phyloP scores from a whole-genome alignment of 2,888 invertebrate genomes.

The Dendrolimus pini region DNA sequence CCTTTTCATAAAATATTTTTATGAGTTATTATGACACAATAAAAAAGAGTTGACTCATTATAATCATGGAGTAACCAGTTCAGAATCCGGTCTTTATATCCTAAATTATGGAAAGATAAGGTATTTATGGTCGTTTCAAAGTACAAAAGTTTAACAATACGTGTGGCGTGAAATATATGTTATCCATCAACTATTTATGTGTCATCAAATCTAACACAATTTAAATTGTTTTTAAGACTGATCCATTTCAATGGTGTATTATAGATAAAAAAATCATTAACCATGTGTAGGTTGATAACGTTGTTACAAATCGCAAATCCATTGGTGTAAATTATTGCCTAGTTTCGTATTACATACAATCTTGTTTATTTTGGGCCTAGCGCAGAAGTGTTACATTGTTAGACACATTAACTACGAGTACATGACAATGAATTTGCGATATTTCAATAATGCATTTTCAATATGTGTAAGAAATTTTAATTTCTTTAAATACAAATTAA shows the following conservation, averaged over 20 bases:
- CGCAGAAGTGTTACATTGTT: too few species aligned
- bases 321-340: slow-evolving; percentile 8
- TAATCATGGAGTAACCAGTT: too few species aligned
- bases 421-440: not conserved
- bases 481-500: too few species aligned
- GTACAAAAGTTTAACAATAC: not conserved
- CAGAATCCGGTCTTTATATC: too few species aligned
- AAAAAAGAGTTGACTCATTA: too few species aligned
- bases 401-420: not conserved
- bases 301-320: slow-evolving; percentile 14
- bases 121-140: not conserved
- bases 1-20: too few species aligned
- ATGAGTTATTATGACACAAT: too few species aligned
- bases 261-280: slow-evolving; percentile 32
- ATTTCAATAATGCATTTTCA: too few species aligned
- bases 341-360: slow-evolving; percentile 23
- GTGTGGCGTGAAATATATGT: not conserved
- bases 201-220: not conserved
- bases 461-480: too few species aligned
- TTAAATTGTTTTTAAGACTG: not conserved
- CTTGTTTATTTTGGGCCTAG: not conserved
- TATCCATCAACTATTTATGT: not conserved
- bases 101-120: too few species aligned
- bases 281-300: slow-evolving; percentile 1
- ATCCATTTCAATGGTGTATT: slow-evolving; percentile 7